Conservation (phyloP, 2,797 vertebrate species). For the Sebastes dallii region DNA sequence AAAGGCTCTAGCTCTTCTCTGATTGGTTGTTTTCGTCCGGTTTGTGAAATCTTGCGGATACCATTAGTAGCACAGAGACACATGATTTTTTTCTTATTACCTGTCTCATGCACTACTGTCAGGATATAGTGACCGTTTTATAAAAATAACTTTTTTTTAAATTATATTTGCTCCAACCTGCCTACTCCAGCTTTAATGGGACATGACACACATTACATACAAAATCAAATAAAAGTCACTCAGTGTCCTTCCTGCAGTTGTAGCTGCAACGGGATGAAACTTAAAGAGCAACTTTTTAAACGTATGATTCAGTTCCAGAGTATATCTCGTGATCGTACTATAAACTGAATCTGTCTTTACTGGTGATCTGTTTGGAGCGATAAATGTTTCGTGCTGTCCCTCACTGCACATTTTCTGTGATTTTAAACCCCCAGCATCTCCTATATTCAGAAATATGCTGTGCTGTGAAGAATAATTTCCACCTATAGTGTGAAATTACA, state of each 20-base stretch:
- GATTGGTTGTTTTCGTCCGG: too few relatives aligned
- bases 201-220: neutral
- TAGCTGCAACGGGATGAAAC: neutral
- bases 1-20: rapidly evolving
- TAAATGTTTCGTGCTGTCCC: too few relatives aligned
- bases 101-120: too few relatives aligned
- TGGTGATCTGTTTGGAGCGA: neutral
- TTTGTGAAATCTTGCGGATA: rapidly evolving
- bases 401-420: neutral
- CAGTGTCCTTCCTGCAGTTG: neutral
- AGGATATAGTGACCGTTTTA: too few relatives aligned
- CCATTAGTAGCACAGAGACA: rapidly evolving
- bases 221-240: neutral
- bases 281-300: neutral
- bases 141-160: too few relatives aligned
- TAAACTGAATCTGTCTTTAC: neutral
- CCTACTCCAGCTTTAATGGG: too few relatives aligned
- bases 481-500: neutral
- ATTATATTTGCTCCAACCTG: too few relatives aligned
- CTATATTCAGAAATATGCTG: neutral
- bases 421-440: neutral
- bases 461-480: neutral
- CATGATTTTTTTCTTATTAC: too few relatives aligned
- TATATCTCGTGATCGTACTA: neutral
- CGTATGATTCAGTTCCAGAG: neutral